These are phyloP conservation scores for Hylomyscus alleni DNA, from an alignment of 2,797 vertebrate genomes.

Conservation along the genomic window DNA sequence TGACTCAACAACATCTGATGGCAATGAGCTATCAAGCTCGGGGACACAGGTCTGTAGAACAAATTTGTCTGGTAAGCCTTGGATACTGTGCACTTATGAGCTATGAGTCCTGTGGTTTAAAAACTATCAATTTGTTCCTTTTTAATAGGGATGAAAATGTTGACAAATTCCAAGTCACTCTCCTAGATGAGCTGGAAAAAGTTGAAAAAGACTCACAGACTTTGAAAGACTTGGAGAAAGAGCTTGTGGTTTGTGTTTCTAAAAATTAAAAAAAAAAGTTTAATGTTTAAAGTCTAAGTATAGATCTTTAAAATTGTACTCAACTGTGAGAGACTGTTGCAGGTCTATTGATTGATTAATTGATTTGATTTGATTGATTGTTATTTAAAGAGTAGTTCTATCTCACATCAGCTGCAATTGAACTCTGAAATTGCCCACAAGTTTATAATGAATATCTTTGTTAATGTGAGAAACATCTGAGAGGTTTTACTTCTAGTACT, in stretches of 20 bases:
- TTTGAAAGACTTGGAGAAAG: constrained; percentile 94
- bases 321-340: not conserved
- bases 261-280: constrained; percentile 48
- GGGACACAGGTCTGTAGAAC: constrained; percentile 91
- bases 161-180: constrained; percentile 89
- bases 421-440: not conserved
- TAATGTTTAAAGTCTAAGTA: not conserved
- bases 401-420: not conserved
- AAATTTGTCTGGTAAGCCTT: constrained; percentile 28
- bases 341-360: not conserved
- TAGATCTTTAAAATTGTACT: not conserved
- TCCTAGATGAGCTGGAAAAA: constrained; percentile 92
- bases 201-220: constrained; percentile 92
- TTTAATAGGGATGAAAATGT: constrained; percentile 91
- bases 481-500: constrained; percentile 12
- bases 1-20: constrained; percentile 91
- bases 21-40: constrained; percentile 89
- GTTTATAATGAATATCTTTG: not conserved
- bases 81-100: not conserved
- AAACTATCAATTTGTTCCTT: constrained; percentile 72
- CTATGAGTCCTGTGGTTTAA: not conserved
- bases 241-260: constrained; percentile 91
- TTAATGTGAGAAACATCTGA: not conserved
- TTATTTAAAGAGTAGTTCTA: constrained; percentile 54
- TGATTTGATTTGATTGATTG: not conserved